Base-by-base conservation (phyloP, 2,113 vertebrate genomes). In the Corapipo altera region DNA sequence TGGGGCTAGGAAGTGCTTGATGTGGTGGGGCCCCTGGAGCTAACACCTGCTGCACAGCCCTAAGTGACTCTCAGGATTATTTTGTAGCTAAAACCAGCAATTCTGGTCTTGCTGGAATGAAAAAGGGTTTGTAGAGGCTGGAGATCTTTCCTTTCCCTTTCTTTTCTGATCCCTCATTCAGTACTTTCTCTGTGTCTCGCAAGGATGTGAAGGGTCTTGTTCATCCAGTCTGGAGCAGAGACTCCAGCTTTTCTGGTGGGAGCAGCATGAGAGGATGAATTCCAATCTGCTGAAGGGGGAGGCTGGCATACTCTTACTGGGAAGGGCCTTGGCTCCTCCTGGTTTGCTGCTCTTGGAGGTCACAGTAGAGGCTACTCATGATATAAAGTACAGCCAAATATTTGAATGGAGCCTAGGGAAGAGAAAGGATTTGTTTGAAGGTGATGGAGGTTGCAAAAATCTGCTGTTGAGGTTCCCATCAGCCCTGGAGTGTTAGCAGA, bases 21-120 rank as follows among this genome's bases (percentile, higher is more conserved):
- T 93, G 74, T 79, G 85, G 74, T 93, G 88, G 88, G 90, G 85
- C 58, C 74, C 71, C 75, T 65, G 85, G 78, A 90, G 85, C 65
- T 86, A 76, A 76, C 3, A 18, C 72, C 4, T 18, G 30, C 83
- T 78, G 58, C 62, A 49, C 35, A 73, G 66, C 78, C 65, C 71
- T 73, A 8, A 91, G 58, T 9, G n/a, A 37, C 74, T 75, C 57
- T 75, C 15, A 21, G 41, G 23, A 65, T 73, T 80, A 54, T 85
- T 96, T 83, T 14, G 4, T 58, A 88, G 93, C n/a, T 95, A 66
- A 95, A 96, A 30, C 12, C 7, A 10, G 74, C 26, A 75, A 14
- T 79, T 95, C 81, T 93, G 43, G 51, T 46, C 75, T 85, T 79
- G 41, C 58, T 52, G 41, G 58, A 79, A 65, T 76, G 44, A 46